phyloP scores from a whole-genome alignment of 2,797 vertebrate genomes.

The Apodemus agrarius region DNA sequence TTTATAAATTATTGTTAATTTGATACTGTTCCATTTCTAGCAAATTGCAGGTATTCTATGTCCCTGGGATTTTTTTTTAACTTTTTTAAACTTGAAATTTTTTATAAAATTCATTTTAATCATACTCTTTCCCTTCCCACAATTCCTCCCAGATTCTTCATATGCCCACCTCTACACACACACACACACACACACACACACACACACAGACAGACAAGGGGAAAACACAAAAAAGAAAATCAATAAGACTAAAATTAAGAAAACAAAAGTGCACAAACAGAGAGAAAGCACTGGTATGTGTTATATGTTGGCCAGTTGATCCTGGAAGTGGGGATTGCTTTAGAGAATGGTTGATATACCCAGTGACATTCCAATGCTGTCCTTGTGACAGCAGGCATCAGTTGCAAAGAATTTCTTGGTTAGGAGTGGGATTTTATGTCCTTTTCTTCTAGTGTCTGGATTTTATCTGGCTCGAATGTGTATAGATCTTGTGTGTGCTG shows the following conservation, averaged over 20 bases:
- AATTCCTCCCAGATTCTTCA: not conserved
- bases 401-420: not conserved
- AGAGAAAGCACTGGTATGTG: not conserved
- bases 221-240: not conserved
- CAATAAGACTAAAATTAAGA: not conserved
- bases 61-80: not conserved
- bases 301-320: not conserved
- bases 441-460: not conserved
- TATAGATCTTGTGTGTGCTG: not conserved
- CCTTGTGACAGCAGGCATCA: not conserved
- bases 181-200: too few relatives aligned
- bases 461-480: not conserved
- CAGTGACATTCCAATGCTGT: not conserved
- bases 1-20: not conserved
- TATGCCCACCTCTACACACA: not conserved
- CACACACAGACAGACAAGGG: too few relatives aligned
- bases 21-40: not conserved
- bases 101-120: not conserved
- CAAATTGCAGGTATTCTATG: not conserved
- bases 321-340: too few relatives aligned
- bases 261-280: not conserved
- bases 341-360: not conserved
- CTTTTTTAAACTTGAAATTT: not conserved
- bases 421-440: not conserved
- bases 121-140: not conserved